Evolutionary conservation across 2,888 invertebrate species (phyloP), one percentile per base, ranked within the genome.

Genomic region (Achlya flavicornis): DNA sequence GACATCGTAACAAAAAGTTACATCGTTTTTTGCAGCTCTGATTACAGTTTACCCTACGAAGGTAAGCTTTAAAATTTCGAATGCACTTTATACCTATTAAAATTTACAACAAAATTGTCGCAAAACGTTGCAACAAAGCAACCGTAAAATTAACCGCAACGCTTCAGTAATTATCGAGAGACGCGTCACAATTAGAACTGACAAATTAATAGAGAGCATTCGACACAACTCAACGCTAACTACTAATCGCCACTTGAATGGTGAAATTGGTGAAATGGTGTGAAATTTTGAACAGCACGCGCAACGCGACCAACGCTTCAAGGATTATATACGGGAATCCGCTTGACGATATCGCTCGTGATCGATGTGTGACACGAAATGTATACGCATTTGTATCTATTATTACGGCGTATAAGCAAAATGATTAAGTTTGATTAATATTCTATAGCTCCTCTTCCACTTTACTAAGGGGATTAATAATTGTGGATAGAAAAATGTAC

Each of bases 151-250:
- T 75, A 78, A 79, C 81, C 80, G 69, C 81, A 78, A 74, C 71
- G 76, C 75, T 84, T 76, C 70, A 78, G 72, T 78, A 86, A 87
- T 87, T 86, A 87, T 81, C 73, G 72, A 68, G 74, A 75, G 76
- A 79, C 79, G 75, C 76, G 79, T 79, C 83, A 79, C 80, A 86
- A 88, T 86, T 87, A 83, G 79, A 76, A 82, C 75, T 78, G 85
- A 81, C 87, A 86, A 89, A 89, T 89, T 88, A 87, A 88, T 89
- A 86, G 88, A 80, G 81, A 83, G 78, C 78, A 77, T 81, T 80
- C 83, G 73, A 74, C 73, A 66, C 63, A 69, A 78, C 76, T 75
- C 69, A 60, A 65, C 71, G 71, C 71, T 73, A 81, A 80, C 84
- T 84, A 83, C 85, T 87, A 88, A 88, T 86, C 86, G 85, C 83